Evolutionary conservation across 2,797 vertebrate genomes (phyloP), one percentile per base, ranked within the genome.

Genomic region (Enteromius trimaculatus): DNA sequence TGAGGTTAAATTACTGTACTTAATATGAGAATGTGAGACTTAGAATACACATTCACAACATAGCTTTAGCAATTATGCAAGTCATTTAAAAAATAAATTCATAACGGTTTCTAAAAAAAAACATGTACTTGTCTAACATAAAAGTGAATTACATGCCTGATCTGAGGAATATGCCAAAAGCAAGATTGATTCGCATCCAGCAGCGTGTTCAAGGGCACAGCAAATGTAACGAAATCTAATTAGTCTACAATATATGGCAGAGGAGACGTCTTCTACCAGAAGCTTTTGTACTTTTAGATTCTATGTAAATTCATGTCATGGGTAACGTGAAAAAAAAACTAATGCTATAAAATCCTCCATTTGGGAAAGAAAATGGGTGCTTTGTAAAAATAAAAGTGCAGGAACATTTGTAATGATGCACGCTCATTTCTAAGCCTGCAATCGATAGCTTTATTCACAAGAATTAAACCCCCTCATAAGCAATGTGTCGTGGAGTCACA

Each of bases 401-500:
- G 51, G 42, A 31, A 7, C 55, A 64, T 84, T 89, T 85, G 70
- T 81, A 88, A 87, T 55, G 44, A 87, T 60, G 64, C 60, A 6
- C 26, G 77, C 88, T 23, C 84, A 51, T 88, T 89, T 90, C 83
- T 84, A 85, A 78, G 60, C 58, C 13, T 34, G 14, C 23, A 14
- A 88, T 92, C 85, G 47, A 91, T 90, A 83, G 55, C 14, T 86
- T 84, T 86, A 87, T 90, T 88, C 62, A 51, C 83, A 70, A 81
- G 69, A 86, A 86, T 26, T 77, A 42, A 86, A 69, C 21, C 9
- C 31, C 55, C 60, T 49, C 80, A 49, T 26, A 65, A 58, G 34
- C 34, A 62, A 64, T 10, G 71, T 14, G 29, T 68, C 34, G 3
- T 79, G 68, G 60, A 87, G 53, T 79, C 71, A 76, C 29, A 31